Evolutionary conservation across 2,113 vertebrate species (phyloP), one percentile per base, ranked within the genome.

Genomic region (Chauna torquata): DNA sequence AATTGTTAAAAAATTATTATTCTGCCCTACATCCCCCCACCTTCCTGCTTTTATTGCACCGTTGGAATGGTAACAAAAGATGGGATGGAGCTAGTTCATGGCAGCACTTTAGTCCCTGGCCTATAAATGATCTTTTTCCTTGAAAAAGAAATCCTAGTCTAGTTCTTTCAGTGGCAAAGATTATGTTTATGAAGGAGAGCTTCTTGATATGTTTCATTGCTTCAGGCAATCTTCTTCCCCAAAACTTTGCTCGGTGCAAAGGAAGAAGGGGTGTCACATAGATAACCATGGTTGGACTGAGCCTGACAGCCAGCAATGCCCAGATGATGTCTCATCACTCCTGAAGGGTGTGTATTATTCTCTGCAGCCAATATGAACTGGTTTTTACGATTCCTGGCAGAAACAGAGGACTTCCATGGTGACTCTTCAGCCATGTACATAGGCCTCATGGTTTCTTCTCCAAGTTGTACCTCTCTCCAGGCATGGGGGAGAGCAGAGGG

Each of bases 1-100:
- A 94, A 96, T 65, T 87, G 93, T 91, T 95, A 96, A 75, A 70
- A 94, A 96, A 95, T 92, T 71, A 91, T 96, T 92, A 91, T 96
- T 94, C 82, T 52, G 66, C 65, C 55, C 80, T 91, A 28, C 38
- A 18, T 36, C 84, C 70, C 89, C 57, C 74, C 44, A 32, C 25
- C 59, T 94, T 74, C 85, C 65, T 2, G 5, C 87, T 93, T 70
- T 88, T 88, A 54, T 8, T 91, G 81, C 76, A n/a, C 80, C 89
- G 94, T 87, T 94, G 58, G 52, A 72, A 77, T 59, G 88, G 89
- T 45, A 84, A 88, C 50, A 69, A 93, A 82, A 76, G n/a, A 84
- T 78, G 47, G 69, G 59, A 86, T 88, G 92, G 96, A 95, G 72
- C 85, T 86, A 88, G 64, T 90, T 96, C 80, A 72, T 68, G 52